phyloP scores from a whole-genome alignment of 2,113 vertebrate genomes.

The Motacilla alba region DNA sequence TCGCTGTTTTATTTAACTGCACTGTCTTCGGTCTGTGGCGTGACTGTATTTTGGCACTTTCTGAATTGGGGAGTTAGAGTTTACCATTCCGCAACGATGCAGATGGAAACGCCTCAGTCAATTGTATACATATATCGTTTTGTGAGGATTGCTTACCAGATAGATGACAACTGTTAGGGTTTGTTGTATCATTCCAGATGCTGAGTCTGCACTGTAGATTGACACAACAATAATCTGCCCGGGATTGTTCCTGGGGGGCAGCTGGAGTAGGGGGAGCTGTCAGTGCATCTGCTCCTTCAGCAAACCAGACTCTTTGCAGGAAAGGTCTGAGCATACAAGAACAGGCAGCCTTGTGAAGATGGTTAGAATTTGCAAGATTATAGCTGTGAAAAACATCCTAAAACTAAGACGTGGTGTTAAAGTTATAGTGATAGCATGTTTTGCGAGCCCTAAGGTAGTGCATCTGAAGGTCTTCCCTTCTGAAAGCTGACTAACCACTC shows the following conservation, averaged over 20 bases:
- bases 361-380: not conserved
- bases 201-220: not conserved
- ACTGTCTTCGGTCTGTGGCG: not conserved
- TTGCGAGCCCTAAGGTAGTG: rapidly evolving
- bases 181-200: not conserved
- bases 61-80: not conserved
- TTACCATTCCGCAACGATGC: not conserved
- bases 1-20: not conserved
- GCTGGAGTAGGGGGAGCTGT: not conserved
- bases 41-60: not conserved
- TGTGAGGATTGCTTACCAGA: not conserved
- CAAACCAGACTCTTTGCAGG: rapidly evolving
- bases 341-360: rapidly evolving
- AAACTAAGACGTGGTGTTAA: not conserved
- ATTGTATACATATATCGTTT: not conserved
- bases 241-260: not conserved
- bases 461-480: not conserved
- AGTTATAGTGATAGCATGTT: not conserved
- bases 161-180: not conserved
- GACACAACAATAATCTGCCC: not conserved
- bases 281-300: not conserved
- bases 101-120: not conserved
- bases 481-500: not conserved
- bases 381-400: not conserved
- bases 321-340: not conserved